Conservation (phyloP, 2,888 invertebrate species). For the Trachelus stipa region DNA sequence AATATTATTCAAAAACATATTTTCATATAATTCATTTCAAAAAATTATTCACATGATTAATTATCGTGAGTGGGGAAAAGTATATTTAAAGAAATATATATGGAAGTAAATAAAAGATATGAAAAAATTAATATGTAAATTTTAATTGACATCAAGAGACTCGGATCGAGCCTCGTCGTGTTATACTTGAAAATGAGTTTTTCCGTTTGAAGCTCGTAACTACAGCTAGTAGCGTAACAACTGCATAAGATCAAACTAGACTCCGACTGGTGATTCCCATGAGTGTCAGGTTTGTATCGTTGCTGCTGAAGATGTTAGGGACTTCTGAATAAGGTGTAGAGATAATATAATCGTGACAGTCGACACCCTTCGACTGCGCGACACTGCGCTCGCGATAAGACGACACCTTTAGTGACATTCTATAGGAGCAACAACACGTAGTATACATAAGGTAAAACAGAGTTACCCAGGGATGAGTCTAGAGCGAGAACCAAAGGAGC, state of each 20-base stretch:
- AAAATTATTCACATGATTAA: background rate
- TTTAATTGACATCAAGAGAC: too few relatives aligned
- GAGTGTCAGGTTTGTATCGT: constrained; percentile 27
- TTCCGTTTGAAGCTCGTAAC: background rate
- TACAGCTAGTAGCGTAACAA: background rate
- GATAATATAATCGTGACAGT: constrained; percentile 23
- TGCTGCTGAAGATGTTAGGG: constrained; percentile 21
- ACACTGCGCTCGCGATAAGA: background rate
- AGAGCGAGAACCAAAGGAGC: background rate
- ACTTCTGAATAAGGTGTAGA: constrained; percentile 26
- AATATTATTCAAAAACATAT: background rate
- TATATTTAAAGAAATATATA: background rate
- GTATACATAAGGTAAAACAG: background rate
- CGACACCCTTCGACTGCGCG: constrained; percentile 1
- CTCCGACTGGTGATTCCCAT: constrained; percentile 24
- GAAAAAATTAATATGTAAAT: too few relatives aligned
- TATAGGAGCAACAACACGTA: background rate
- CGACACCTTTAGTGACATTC: background rate
- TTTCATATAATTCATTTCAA: background rate
- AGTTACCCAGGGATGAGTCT: background rate
- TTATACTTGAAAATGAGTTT: too few relatives aligned
- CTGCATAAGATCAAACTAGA: background rate
- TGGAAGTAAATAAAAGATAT: background rate
- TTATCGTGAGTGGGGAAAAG: background rate
- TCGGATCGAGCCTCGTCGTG: too few relatives aligned